Evolutionary conservation across 1,140 invertebrate genomes (phyloP), one percentile per base, ranked within the genome.

Genomic region (Anastrepha obliqua): DNA sequence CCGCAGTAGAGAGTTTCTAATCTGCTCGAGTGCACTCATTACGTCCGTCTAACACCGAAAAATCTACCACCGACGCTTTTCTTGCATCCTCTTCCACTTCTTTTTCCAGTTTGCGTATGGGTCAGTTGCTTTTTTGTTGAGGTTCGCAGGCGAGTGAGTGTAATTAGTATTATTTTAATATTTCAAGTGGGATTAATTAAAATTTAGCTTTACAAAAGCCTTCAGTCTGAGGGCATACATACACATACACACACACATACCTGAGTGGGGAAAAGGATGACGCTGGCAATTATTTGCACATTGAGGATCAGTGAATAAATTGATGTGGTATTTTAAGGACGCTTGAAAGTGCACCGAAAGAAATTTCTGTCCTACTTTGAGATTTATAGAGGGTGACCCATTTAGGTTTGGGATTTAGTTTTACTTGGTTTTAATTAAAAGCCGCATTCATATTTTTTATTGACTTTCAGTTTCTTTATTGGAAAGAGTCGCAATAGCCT

Each of bases 131-230:
- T 55, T 51, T 29, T 81, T 47, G 44, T 55, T 55, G 74, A 55
- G n/a, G 47, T 55, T 81, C 42, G n/a, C 47, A 9, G 47, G 47
- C 85, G 44, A 67, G 86, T 70, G 86, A 87, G 64, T 67, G 86
- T 87, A 87, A 87, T 87, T 87, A 87, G 86, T 67, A 64, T 55
- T 65, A 55, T 87, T 87, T 87, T 87, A 87, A 87, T 87, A 87
- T 70, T 65, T 67, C 86, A 64, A 67, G 62, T 70, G 86, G 86
- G 86, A 87, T 65, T 87, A 65, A 87, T 87, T 87, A 87, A 87
- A 87, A 87, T 87, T 87, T 70, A 86, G 85, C 85, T 58, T n/a
- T 17, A 29, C 6, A 20, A 81, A 81, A 55, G 74, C 74, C 20
- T 55, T 29, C 3, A 81, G 74, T 42, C 42, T 0, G 17, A 20